A percentile compares a stretch with the other conserved stretches of the same genome.
phyloP scores from a whole-genome alignment of 1,140 invertebrate species.

The Steinernema feltiae region DNA sequence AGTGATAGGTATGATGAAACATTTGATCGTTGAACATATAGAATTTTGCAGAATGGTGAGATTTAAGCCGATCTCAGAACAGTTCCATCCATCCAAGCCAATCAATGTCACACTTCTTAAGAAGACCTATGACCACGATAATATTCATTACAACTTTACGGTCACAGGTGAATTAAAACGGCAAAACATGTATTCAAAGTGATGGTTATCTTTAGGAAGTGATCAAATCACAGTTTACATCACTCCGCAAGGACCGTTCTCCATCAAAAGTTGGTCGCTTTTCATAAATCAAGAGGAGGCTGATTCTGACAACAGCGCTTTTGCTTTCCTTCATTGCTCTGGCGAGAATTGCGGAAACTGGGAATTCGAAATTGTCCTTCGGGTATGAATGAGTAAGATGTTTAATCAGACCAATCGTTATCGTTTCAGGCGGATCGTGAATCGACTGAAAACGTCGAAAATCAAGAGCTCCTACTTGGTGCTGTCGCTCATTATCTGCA shows the following conservation, averaged over 20 bases:
- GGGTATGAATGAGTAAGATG: not conserved
- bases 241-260: conserved; percentile 18
- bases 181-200: not conserved
- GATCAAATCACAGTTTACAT: conserved; percentile 33
- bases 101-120: conserved; percentile 4
- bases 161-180: conserved; percentile 25
- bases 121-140: conserved; percentile 20
- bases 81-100: conserved; percentile 18
- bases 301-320: conserved; percentile 15
- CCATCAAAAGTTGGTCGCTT: conserved; percentile 22
- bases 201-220: conserved; percentile 21
- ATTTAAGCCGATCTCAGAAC: conserved; percentile 24
- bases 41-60: conserved; percentile 19
- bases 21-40: not conserved
- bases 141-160: conserved; percentile 21
- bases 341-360: conserved; percentile 23
- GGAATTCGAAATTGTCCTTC: conserved; percentile 26
- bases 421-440: conserved; percentile 20
- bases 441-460: conserved; percentile 13
- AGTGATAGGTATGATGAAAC: not conserved
- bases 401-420: not conserved
- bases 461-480: conserved; percentile 20
- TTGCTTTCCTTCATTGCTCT: conserved; percentile 1
- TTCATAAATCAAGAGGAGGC: conserved; percentile 16
- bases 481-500: conserved; percentile 27